Evolutionary conservation across 2,888 invertebrate species (phyloP), one percentile per base, ranked within the genome.

Genomic region (Nudaria mundana): DNA sequence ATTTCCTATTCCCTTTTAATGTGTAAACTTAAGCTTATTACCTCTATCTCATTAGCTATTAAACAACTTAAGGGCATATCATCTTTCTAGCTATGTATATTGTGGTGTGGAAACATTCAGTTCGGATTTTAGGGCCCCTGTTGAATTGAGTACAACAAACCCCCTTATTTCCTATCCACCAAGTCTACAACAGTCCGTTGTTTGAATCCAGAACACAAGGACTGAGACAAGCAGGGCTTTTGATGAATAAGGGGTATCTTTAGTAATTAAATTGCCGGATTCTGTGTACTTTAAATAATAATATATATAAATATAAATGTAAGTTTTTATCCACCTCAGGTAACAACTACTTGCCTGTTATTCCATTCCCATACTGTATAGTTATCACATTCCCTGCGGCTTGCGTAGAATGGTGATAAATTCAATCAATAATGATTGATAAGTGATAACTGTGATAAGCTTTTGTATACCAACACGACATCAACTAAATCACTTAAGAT

Each of bases 341-440:
- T n/a, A n/a, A n/a, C n/a, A n/a, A n/a, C n/a, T n/a, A n/a, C n/a
- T n/a, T n/a, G n/a, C n/a, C n/a, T n/a, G n/a, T n/a, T n/a, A n/a
- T n/a, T n/a, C n/a, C n/a, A n/a, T n/a, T n/a, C n/a, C n/a, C n/a
- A 23, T 8, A 56, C 49, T 60, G 54, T 41, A 48, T 43, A 63
- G 38, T 67, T 63, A 65, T 71, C 66, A 80, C 81, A 81, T 81
- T 81, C 81, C 81, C 72, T 52, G 65, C 57, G 58, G 65, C 3
- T 18, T 18, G 8, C 8, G 37, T 37, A 42, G 42, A 48, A 51
- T 38, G 37, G 3, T 38, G 38, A 37, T 48, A 41, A 52, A 8
- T 20, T 2, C 8, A 5, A 5, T 20, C 20, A 20, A 20, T 20
- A 3, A 20, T 7, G 2, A 20, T 20, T 4, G 20, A 20, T 20